phyloP scores from a whole-genome alignment of 1,140 invertebrate genomes.

The Protaetia brevitarsis region DNA sequence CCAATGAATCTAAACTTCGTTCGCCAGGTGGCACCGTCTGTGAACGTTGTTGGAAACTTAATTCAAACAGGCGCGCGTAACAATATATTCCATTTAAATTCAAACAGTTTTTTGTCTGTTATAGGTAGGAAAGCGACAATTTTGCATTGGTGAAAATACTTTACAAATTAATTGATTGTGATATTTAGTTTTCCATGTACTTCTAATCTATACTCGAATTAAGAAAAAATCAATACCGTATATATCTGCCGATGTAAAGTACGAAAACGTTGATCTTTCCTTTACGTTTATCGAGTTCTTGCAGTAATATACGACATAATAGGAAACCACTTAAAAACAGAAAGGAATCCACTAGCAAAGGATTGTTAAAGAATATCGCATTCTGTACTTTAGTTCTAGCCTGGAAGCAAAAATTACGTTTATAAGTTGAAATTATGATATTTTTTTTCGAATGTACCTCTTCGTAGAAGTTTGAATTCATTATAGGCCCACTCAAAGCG shows the following conservation, averaged over 20 bases:
- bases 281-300: constrained; percentile 64
- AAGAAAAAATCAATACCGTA: constrained; percentile 55
- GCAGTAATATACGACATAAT: constrained; percentile 50
- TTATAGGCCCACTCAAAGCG: constrained; percentile 60
- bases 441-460: constrained; percentile 47
- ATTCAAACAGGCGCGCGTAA: too few relatives aligned
- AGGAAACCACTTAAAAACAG: constrained; percentile 67
- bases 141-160: too few relatives aligned
- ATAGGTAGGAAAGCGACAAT: too few relatives aligned
- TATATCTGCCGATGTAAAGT: constrained; percentile 62
- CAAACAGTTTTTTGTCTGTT: too few relatives aligned
- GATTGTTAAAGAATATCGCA: constrained; percentile 59
- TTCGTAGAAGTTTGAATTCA: constrained; percentile 60
- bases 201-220: too few relatives aligned
- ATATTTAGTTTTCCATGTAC: too few relatives aligned
- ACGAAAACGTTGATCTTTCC: constrained; percentile 59
- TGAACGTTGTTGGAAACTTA: too few relatives aligned
- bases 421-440: background rate
- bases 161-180: too few relatives aligned
- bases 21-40: too few relatives aligned
- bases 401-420: constrained; percentile 32
- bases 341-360: constrained; percentile 67
- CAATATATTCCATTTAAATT: too few relatives aligned
- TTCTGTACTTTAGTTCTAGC: constrained; percentile 42
- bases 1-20: constrained; percentile 6